Evolutionary conservation across 2,113 vertebrate genomes (phyloP), one percentile per base, ranked within the genome.

Genomic region (Macquaria ambigua): DNA sequence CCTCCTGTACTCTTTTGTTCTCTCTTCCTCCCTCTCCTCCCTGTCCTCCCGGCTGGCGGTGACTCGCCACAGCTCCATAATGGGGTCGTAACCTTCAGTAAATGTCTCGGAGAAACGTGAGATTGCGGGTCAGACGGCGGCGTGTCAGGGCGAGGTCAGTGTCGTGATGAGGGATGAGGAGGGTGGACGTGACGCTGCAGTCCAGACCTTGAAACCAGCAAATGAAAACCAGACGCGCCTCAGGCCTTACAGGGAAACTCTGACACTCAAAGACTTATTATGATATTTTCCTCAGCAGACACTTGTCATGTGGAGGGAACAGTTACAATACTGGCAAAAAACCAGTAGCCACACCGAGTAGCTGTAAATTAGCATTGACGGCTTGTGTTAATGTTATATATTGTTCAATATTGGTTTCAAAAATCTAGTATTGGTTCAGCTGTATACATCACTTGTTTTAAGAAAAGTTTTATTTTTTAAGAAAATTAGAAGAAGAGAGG

Each of bases 101-200:
- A 86, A 82, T 12, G 43, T 70, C 55, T 59, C 28, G 9, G 67
- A 74, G 78, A 79, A 72, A 73, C 1, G 41, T 31, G 77, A 76
- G 77, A 78, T 68, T 69, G 62, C 10, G n/a, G 46, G 16, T 37
- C 5, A 5, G 56, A 2, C 4, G 10, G 39, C 4, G 21, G 28
- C 9, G 39, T 39, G 88, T 90, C 74, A n/a, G 70, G 41, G 43
- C 1, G 71, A 79, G 62, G 67, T 86, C 74, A 39, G 77, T 11
- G 5, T 61, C 23, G 12, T 5, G 76, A 52, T 79, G 82, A 87
- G 67, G 74, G 48, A 77, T 41, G 84, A 86, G 46, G 77, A 81
- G 74, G 74, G 37, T 9, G 70, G 34, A 46, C 7, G 37, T 37
- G 18, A 41, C 0, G 11, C 61, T 0, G 21, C 12, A 0, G 28